phyloP scores from a whole-genome alignment of 2,113 vertebrate genomes.

The Ariopsis seemanni region DNA sequence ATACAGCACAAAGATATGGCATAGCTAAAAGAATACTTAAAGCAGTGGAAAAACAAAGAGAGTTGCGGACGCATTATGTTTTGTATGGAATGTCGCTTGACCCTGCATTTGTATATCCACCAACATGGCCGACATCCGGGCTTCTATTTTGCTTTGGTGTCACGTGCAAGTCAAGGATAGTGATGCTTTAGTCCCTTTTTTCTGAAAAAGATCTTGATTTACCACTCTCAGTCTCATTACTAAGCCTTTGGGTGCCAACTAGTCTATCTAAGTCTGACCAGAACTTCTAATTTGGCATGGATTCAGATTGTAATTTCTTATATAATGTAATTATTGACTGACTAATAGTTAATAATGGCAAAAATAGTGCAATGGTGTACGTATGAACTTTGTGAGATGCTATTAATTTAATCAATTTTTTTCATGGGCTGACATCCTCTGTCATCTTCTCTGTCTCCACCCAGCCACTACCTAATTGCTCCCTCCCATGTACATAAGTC shows the following conservation, averaged over 20 bases:
- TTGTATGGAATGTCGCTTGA: too few species aligned
- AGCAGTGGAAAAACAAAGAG: too few species aligned
- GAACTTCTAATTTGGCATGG: neutral
- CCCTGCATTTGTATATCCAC: too few species aligned
- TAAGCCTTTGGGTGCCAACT: neutral
- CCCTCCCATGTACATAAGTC: constrained; percentile 63
- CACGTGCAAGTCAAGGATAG: too few species aligned
- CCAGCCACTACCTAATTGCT: neutral
- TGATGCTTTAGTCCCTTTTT: neutral
- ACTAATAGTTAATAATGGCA: neutral
- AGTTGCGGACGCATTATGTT: too few species aligned
- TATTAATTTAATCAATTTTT: neutral
- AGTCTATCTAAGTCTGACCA: neutral
- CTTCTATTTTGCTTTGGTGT: too few species aligned
- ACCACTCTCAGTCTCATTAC: neutral
- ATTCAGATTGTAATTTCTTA: neutral
- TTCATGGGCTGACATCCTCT: neutral
- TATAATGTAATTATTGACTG: neutral
- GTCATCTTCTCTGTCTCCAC: constrained; percentile 27
- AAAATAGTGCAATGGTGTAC: neutral
- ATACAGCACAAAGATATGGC: too few species aligned
- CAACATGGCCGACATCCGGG: too few species aligned
- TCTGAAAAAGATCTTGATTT: neutral
- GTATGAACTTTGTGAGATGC: neutral
- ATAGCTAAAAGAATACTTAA: too few species aligned